Evolutionary conservation across 2,113 vertebrate species (phyloP), one percentile per base, ranked within the genome.

Genomic region (Neogale vison): DNA sequence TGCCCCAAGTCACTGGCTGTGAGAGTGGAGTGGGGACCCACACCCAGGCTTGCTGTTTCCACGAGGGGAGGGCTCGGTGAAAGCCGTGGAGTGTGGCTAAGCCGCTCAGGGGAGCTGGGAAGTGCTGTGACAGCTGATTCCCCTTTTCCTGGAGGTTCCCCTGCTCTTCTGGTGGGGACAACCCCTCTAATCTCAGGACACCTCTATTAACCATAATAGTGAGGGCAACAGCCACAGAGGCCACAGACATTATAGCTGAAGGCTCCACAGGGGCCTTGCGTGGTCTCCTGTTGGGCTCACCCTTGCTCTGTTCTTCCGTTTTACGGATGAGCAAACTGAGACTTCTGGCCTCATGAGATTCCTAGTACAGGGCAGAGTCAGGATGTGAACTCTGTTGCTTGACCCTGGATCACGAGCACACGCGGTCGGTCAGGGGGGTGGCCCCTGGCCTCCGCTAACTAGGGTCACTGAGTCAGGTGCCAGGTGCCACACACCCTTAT

Each of bases 171-270:
- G 45, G 29, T 26, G 18, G 69, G 14, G 6, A n/a, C 7, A 14
- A 34, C 17, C n/a, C 26, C 8, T 31, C 18, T 31, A 7, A 50
- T 57, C 71, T 71, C 57, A 72, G 90, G 74, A 67, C 36, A 52
- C 7, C 20, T 65, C 45, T 4, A 23, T 18, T 17, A 81, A n/a
- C 26, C 7, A 18, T 6, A 31, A 8, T 3, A 9, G 12, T 57
- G 42, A 31, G 11, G 2, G 3, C 36, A 36, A 9, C 11, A 90
- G 24, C n/a, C 23, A 3, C 39, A 29, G 31, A 0, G 3, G 39
- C 31, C 4, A 21, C 34, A 6, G 11, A 8, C 14, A 0, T 39
- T 1, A 10, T 1, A 10, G 13, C 6, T 0, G 23, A 45, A 39
- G 0, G 21, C 26, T 29, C 20, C 24, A 34, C 7, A 11, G 45